Base-by-base conservation (phyloP, 2,113 vertebrate genomes). In the Epinephelus fuscoguttatus region DNA sequence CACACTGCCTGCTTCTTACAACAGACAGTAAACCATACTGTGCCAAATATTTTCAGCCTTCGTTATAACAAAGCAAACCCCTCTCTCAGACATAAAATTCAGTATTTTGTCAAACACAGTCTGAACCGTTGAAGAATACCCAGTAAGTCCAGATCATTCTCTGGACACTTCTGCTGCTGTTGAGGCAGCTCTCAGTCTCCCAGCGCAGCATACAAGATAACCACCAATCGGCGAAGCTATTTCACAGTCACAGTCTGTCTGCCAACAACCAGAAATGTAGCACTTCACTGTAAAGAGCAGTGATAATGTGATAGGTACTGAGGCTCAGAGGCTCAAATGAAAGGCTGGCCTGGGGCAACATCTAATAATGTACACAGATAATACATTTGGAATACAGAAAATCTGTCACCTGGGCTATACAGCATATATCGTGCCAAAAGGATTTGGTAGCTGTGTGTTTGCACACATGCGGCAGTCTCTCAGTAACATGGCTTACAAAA, bases 181-280 rank as follows among this genome's bases (percentile, higher is more conserved):
- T 23, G 12, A 45, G 49, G 17, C 59, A 33, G 45, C 62, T 56
- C n/a, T 42, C 21, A 56, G 4, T 56, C 30, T 56, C 19, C 18
- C 37, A 50, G 67, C 6, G 61, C 6, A 50, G 3, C 17, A 47
- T 45, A 14, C 27, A 53, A 19, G 17, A 64, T 19, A 60, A 80
- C 23, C 56, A 63, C 55, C 45, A 73, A 42, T 40, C 21, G 12
- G n/a, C 13, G 3, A 76, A 69, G 40, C 42, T 66, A 71, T 81
- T 89, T 82, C 66, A 80, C 66, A 81, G 56, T 25, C 40, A 27
- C 70, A 74, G 50, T 9, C 66, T 66, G 45, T 47, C 68, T 84
- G 70, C 30, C 69, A 84, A 64, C 70, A 40, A 70, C 59, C 73
- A 85, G 84, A 90, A 93, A 90, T 89, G 80, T 84, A 60, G 40